Evolutionary conservation across 2,888 invertebrate species (phyloP), one percentile per base, ranked within the genome.

Genomic region (Yponomeuta sedellus): DNA sequence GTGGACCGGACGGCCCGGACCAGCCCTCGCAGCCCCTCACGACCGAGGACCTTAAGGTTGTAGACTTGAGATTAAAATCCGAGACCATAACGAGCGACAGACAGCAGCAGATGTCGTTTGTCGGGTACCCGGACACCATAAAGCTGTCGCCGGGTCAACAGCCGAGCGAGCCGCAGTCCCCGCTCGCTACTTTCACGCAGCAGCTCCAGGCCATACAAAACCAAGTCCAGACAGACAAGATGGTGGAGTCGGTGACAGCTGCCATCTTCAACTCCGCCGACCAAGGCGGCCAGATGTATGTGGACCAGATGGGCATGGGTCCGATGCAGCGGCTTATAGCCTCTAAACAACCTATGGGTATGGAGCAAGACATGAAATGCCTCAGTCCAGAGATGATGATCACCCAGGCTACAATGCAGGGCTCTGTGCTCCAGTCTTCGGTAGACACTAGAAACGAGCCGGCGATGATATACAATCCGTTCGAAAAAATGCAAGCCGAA

Each of bases 21-120:
- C 12, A 52, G 44, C 5, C 44, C 12, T 52, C 44, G 16, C 44
- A 79, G 4, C 73, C 79, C 66, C 70, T 74, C 66, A 74, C 82
- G 66, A 68, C 77, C 19, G 88, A 88, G 63, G 88, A 92, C n/a
- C 81, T 92, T 63, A 88, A 86, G 70, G 94, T 93, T n/a, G 94
- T 95, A 67, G 95, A 95, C 83, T 89, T 95, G 61, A 86, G 94
- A 25, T 94, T 94, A 88, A 95, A 96, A 76, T 91, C 94, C 61
- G 93, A 94, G 78, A 84, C 88, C 67, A 90, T 92, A 72, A 25
- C 61, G 81, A 69, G 70, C 74, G 66, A 74, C 78, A 71, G 90
- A 78, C 74, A 71, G 59, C 44, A 52, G 16, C 59, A 59, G 11
- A 20, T 59, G 10, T 22, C 44, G 16, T 52, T 4, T 16, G 44